Conservation (phyloP, 2,888 invertebrate species). For the Argyresthia goedartella region DNA sequence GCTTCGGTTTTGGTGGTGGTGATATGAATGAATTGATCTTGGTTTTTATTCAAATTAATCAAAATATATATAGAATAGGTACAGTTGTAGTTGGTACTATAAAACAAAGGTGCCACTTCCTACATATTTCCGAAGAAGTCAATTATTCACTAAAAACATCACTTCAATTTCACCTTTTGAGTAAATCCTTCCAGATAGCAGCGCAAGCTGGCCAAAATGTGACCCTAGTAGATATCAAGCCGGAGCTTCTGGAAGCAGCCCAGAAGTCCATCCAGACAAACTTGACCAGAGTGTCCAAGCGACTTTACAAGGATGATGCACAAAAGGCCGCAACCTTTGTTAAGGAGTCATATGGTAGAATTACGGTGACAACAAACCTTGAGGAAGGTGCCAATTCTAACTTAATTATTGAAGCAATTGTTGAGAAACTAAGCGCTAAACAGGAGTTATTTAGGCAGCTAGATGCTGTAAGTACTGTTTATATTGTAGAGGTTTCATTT, state of each 20-base stretch:
- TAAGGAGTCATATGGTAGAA: slow-evolving; percentile 68
- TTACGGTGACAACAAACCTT: slow-evolving; percentile 70
- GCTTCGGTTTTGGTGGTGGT: no score
- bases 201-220: slow-evolving; percentile 88
- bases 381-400: slow-evolving; percentile 77
- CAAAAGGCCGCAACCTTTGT: slow-evolving; percentile 76
- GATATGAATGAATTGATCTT: no score
- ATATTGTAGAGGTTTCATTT: not conserved
- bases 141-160: no score
- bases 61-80: no score
- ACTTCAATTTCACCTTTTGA: no score
- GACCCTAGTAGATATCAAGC: slow-evolving; percentile 81
- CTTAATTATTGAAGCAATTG: slow-evolving; percentile 88
- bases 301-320: slow-evolving; percentile 77
- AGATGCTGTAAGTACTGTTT: slow-evolving; percentile 68
- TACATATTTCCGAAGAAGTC: no score
- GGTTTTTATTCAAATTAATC: no score
- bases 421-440: slow-evolving; percentile 85
- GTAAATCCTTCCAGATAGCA: slow-evolving; percentile 72
- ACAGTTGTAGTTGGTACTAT: no score
- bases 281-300: slow-evolving; percentile 83
- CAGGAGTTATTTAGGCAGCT: slow-evolving; percentile 82
- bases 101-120: no score
- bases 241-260: slow-evolving; percentile 80
- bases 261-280: slow-evolving; percentile 77